These are phyloP conservation scores for Drosophila kurseongensis DNA, from an alignment of 1,140 invertebrate genomes.

Conservation along the genomic window DNA sequence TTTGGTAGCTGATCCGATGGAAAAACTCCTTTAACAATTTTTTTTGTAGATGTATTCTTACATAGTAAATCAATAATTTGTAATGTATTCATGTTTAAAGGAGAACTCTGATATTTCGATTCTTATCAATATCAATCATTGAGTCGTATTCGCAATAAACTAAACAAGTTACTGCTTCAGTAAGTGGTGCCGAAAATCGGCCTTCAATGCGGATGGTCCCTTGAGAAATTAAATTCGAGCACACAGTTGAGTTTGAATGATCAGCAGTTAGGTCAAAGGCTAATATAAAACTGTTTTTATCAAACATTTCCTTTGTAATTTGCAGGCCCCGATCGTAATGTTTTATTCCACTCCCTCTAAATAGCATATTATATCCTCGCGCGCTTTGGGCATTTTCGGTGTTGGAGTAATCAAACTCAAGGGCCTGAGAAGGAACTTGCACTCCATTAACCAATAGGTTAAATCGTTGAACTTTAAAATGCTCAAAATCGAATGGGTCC, in stretches of 20 bases:
- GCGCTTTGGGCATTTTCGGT: conserved; percentile 4
- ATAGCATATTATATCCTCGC: not conserved
- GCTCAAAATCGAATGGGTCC: conserved; percentile 1
- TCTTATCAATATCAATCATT: conserved; percentile 3
- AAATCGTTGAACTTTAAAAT: conserved; percentile 8
- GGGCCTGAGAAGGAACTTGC: conserved; percentile 4
- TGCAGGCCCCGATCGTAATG: conserved; percentile 10
- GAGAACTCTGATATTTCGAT: not conserved
- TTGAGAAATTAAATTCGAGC: conserved; percentile 5
- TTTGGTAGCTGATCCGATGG: not conserved
- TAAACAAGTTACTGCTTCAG: not conserved
- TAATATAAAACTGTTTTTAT: conserved; percentile 10
- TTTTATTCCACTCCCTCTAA: conserved; percentile 8
- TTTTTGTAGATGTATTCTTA: not conserved
- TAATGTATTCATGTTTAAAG: conserved; percentile 2
- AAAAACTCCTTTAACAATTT: not conserved
- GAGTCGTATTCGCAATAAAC: conserved; percentile 1
- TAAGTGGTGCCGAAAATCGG: not conserved
- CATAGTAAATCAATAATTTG: not conserved
- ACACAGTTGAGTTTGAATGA: not conserved
- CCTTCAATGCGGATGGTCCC: not conserved
- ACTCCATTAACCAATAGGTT: conserved; percentile 7
- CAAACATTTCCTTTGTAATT: conserved; percentile 7
- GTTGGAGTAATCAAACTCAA: no score
- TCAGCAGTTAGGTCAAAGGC: conserved; percentile 6